Evolutionary conservation across 2,888 invertebrate species (phyloP).

Genomic region (Drosophila rellima): DNA sequence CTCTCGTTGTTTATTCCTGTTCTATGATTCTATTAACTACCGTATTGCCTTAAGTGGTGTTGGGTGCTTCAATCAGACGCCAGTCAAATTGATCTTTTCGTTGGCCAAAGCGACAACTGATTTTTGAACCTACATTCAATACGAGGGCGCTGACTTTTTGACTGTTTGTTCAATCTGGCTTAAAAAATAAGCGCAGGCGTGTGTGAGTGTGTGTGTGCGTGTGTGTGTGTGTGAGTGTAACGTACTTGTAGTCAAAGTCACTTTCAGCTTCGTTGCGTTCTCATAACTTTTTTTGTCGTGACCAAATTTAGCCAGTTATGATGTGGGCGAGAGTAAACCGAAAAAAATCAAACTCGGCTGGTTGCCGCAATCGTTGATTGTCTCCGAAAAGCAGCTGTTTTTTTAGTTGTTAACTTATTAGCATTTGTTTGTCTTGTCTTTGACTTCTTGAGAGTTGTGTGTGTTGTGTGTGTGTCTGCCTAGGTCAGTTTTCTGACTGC

Average conservation of each 20-base stretch:
- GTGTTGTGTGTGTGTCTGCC: conserved; percentile 49
- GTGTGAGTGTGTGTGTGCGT: conserved; percentile 28
- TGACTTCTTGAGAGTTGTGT: conserved; percentile 51
- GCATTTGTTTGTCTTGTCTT: conserved; percentile 53
- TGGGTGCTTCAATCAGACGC: conserved; percentile 44
- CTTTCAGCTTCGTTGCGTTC: conserved; percentile 78
- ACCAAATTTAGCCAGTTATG: conserved; percentile 71
- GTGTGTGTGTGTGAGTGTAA: conserved; percentile 42
- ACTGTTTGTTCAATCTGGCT: conserved; percentile 32
- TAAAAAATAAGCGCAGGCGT: conserved; percentile 70
- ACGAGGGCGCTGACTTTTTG: conserved; percentile 64
- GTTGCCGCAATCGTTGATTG: conserved; percentile 57
- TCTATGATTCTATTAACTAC: conserved; percentile 56
- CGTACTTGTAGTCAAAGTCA: conserved; percentile 81
- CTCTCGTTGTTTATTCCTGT: conserved; percentile 44
- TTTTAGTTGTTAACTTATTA: conserved; percentile 58
- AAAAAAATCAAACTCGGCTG: conserved; percentile 36
- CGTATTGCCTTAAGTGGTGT: conserved; percentile 61
- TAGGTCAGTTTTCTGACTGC: conserved; percentile 73
- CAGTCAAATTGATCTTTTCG: conserved; percentile 59
- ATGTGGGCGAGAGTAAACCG: conserved; percentile 62
- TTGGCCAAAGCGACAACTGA: conserved; percentile 46
- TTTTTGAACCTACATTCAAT: conserved; percentile 57
- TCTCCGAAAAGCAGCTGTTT: conserved; percentile 46
- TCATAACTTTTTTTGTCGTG: conserved; percentile 75